Evolutionary conservation across 2,888 invertebrate species (phyloP).

Genomic region (Hydrotaea cyrtoneurina): DNA sequence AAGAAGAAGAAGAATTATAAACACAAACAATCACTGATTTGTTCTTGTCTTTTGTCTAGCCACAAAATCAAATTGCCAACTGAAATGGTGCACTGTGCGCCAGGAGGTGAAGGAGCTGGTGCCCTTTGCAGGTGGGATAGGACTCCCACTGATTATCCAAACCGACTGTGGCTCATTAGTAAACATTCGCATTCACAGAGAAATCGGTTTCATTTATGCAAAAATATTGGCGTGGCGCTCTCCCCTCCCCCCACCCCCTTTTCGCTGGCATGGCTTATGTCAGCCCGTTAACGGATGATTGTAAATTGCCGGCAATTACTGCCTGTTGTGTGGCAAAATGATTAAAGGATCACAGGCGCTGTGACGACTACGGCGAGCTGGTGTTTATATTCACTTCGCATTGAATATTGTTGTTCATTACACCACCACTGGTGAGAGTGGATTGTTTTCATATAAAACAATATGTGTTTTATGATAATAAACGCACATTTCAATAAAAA

Average conservation of each 20-base stretch:
- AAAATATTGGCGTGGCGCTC: neutral
- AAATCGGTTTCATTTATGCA: neutral
- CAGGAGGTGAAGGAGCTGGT: neutral
- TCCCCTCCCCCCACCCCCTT: neutral
- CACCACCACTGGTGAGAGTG: neutral
- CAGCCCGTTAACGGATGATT: constrained; percentile 53
- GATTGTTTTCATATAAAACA: constrained; percentile 15
- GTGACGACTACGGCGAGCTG: constrained; percentile 40
- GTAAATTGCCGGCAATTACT: constrained; percentile 63
- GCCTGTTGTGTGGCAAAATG: constrained; percentile 58
- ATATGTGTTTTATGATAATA: neutral
- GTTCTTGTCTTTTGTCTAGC: neutral
- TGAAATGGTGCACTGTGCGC: neutral
- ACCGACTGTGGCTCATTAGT: constrained; percentile 25
- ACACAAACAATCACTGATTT: neutral
- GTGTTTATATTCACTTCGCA: constrained; percentile 20
- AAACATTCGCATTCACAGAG: neutral
- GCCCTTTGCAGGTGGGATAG: neutral
- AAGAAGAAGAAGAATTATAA: neutral
- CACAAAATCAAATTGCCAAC: constrained; percentile 11
- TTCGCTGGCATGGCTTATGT: neutral
- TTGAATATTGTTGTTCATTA: constrained; percentile 3
- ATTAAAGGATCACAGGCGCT: constrained; percentile 53
- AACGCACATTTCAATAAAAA: no score
- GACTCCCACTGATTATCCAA: neutral